Conservation (phyloP, 2,888 invertebrate species). For the Hypselothyrea guttata region DNA sequence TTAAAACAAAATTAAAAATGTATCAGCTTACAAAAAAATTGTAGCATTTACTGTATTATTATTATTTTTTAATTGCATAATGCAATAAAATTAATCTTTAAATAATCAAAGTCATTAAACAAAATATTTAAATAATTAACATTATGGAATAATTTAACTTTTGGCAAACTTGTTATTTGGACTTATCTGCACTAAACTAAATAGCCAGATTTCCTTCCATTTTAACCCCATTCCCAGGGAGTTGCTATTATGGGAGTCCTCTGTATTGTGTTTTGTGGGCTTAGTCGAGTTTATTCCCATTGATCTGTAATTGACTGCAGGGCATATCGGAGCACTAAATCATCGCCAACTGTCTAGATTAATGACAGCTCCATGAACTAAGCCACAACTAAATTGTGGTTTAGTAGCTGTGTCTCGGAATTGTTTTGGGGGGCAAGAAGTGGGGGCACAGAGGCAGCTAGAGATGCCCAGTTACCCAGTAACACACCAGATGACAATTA, state of each 20-base stretch:
- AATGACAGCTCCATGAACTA: constrained; percentile 75
- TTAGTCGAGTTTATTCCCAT: constrained; percentile 34
- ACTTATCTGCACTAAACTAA: neutral
- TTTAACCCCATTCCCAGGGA: constrained; percentile 66
- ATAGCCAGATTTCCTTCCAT: constrained; percentile 17
- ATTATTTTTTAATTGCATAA: no score
- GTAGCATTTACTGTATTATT: no score
- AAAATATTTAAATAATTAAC: no score
- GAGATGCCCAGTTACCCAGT: constrained; percentile 69
- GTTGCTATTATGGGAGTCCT: constrained; percentile 20
- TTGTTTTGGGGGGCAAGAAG: no score
- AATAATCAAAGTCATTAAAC: no score
- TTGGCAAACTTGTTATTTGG: no score
- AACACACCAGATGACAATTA: constrained; percentile 74
- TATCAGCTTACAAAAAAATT: no score
- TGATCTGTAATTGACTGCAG: constrained; percentile 73
- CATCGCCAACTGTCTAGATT: constrained; percentile 64
- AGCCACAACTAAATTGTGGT: constrained; percentile 74
- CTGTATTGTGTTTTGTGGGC: constrained; percentile 1
- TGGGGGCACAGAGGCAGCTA: constrained; percentile 39
- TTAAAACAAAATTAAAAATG: no score
- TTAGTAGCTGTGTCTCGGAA: no score
- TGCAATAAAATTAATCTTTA: no score
- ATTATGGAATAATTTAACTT: no score
- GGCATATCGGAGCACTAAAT: constrained; percentile 71